Percentiles rank a stretch among this genome's conserved stretches.
Conservation (phyloP, 2,797 vertebrate genomes). For the Ctenopoma kingsleyae region DNA sequence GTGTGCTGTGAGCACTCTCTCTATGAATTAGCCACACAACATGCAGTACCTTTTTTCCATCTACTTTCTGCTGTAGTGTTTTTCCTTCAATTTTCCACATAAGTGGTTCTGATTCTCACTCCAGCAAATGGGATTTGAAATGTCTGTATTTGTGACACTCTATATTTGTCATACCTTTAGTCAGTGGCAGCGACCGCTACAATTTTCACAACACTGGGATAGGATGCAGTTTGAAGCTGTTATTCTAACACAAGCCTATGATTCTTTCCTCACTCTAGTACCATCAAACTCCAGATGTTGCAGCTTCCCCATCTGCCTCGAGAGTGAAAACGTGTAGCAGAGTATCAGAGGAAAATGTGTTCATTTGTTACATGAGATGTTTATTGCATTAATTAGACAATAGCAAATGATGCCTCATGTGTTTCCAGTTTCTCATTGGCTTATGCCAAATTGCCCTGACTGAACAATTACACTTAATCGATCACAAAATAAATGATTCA, state of each 20-base stretch:
- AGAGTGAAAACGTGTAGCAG: slow-evolving; percentile 78
- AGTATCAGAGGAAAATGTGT: slow-evolving; percentile 88
- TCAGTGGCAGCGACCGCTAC: slow-evolving; percentile 42
- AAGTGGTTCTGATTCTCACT: slow-evolving; percentile 69
- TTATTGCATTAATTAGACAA: slow-evolving; percentile 98
- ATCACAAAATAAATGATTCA: slow-evolving; percentile 99
- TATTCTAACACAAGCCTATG: slow-evolving; percentile 74
- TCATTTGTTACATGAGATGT: slow-evolving; percentile 92
- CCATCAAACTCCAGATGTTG: slow-evolving; percentile 91
- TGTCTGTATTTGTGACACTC: slow-evolving; percentile 56
- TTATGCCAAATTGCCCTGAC: slow-evolving; percentile 94
- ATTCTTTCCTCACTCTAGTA: slow-evolving; percentile 81
- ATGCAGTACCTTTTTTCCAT: slow-evolving; percentile 71
- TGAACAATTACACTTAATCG: slow-evolving; percentile 98
- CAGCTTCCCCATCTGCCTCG: slow-evolving; percentile 85
- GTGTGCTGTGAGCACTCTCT: slow-evolving; percentile 61
- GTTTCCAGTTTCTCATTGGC: slow-evolving; percentile 94
- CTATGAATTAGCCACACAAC: slow-evolving; percentile 76
- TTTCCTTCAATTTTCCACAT: slow-evolving; percentile 81
- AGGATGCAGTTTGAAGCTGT: slow-evolving; percentile 36
- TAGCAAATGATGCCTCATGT: slow-evolving; percentile 94
- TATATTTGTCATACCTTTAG: slow-evolving; percentile 68
- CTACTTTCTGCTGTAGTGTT: slow-evolving; percentile 74
- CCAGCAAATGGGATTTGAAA: slow-evolving; percentile 62
- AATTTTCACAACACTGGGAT: slow-evolving; percentile 38